Evolutionary conservation across 2,888 invertebrate species (phyloP).

Genomic region (Xiphydria camelus): DNA sequence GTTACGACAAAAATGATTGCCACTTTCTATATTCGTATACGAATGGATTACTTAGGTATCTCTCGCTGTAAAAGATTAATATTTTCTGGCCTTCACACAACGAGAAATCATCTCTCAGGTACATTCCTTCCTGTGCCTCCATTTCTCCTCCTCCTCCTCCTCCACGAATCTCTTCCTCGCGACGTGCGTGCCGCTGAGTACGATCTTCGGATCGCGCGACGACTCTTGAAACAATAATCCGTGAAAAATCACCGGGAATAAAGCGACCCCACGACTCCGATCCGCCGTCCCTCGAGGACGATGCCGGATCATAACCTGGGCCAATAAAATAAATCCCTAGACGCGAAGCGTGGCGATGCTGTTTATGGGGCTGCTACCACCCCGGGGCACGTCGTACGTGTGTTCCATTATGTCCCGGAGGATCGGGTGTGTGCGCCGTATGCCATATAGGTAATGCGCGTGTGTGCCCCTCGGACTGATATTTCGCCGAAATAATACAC

Average conservation of each 20-base stretch:
- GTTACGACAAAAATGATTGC: too few relatives aligned
- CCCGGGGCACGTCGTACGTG: background rate
- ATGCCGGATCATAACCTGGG: constrained; percentile 37
- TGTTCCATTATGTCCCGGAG: background rate
- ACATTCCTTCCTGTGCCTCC: background rate
- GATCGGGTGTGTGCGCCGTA: background rate
- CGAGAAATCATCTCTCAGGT: too few relatives aligned
- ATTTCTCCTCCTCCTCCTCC: background rate
- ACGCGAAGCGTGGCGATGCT: constrained; percentile 32
- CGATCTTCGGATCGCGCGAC: constrained; percentile 22
- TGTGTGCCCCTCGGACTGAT: too few relatives aligned
- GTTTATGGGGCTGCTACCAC: constrained; percentile 29
- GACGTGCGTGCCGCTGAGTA: constrained; percentile 22
- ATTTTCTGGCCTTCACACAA: too few relatives aligned
- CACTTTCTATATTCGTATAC: too few relatives aligned
- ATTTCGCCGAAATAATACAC: too few relatives aligned
- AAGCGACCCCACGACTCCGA: constrained; percentile 14
- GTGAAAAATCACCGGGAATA: constrained; percentile 37
- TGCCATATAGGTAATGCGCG: background rate
- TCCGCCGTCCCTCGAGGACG: too few relatives aligned
- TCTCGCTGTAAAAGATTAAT: too few relatives aligned
- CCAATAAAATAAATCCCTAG: constrained; percentile 40
- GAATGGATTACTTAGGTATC: too few relatives aligned
- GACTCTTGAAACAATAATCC: constrained; percentile 46
- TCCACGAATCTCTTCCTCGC: constrained; percentile 13